These are phyloP conservation scores for Heliconius hortense DNA, from an alignment of 2,888 invertebrate genomes.

Conservation along the genomic window DNA sequence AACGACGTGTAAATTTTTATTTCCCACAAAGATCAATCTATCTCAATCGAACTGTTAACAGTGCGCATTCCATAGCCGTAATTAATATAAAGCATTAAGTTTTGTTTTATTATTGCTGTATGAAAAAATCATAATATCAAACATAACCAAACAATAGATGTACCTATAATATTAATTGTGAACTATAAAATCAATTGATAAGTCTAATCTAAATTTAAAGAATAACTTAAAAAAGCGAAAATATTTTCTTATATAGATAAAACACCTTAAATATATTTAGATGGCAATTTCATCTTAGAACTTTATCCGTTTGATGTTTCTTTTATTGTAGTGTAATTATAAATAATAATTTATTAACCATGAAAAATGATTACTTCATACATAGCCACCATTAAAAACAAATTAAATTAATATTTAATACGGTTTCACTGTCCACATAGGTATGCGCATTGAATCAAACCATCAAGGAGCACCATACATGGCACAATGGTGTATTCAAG, in stretches of 20 bases:
- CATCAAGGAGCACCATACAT: conserved; percentile 31
- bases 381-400: neutral
- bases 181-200: neutral
- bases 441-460: conserved; percentile 25
- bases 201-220: neutral
- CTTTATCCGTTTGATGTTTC: too few species aligned
- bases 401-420: conserved; percentile 14
- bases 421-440: conserved; percentile 20
- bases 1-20: neutral
- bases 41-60: neutral
- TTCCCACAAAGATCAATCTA: neutral
- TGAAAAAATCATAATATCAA: neutral
- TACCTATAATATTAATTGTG: neutral
- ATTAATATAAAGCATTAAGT: neutral
- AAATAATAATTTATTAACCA: neutral
- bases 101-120: neutral
- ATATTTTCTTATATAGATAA: neutral
- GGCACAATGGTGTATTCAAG: conserved; percentile 41
- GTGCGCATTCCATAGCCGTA: neutral
- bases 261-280: too few species aligned
- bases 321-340: neutral
- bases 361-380: neutral
- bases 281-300: too few species aligned
- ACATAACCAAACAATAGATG: neutral
- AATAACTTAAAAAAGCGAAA: neutral